Percentiles rank a stretch among this genome's conserved stretches.
These are phyloP conservation scores for Oxytorus armatus DNA, from an alignment of 2,888 invertebrate genomes.

Conservation along the genomic window DNA sequence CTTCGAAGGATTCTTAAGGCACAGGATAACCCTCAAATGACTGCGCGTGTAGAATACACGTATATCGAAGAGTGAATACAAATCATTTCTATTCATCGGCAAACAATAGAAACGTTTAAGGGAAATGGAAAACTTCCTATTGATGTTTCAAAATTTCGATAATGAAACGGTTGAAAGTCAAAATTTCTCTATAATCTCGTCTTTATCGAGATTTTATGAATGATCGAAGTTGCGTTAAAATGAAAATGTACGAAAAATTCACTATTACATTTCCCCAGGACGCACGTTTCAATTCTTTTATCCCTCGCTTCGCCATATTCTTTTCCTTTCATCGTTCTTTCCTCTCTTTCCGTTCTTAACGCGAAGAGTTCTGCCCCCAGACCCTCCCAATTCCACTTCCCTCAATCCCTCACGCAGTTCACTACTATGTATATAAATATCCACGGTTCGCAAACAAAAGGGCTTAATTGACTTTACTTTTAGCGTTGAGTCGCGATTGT, in stretches of 20 bases:
- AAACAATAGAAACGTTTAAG: constrained; percentile 9
- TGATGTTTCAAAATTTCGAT: too few relatives aligned
- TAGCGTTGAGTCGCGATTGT: background rate
- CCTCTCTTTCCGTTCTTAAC: constrained; percentile 61
- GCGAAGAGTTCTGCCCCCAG: constrained; percentile 62
- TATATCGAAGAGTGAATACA: too few relatives aligned
- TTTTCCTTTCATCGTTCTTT: constrained; percentile 55
- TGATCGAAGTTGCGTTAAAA: background rate
- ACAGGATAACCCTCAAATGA: constrained; percentile 15
- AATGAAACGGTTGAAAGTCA: background rate
- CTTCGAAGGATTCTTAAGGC: constrained; percentile 48
- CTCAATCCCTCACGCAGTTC: constrained; percentile 60
- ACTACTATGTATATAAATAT: constrained; percentile 45
- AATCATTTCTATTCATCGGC: background rate
- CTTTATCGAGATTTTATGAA: too few relatives aligned
- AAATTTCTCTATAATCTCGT: too few relatives aligned
- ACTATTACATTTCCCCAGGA: background rate
- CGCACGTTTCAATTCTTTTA: constrained; percentile 39
- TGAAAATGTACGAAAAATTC: background rate
- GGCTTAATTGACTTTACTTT: constrained; percentile 7
- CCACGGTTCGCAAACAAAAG: background rate
- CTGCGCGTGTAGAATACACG: too few relatives aligned
- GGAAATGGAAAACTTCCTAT: too few relatives aligned
- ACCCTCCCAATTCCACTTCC: constrained; percentile 70
- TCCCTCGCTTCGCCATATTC: constrained; percentile 62